Base-by-base conservation (phyloP, 2,888 invertebrate species). In the Synanthedon andrenaeformis region DNA sequence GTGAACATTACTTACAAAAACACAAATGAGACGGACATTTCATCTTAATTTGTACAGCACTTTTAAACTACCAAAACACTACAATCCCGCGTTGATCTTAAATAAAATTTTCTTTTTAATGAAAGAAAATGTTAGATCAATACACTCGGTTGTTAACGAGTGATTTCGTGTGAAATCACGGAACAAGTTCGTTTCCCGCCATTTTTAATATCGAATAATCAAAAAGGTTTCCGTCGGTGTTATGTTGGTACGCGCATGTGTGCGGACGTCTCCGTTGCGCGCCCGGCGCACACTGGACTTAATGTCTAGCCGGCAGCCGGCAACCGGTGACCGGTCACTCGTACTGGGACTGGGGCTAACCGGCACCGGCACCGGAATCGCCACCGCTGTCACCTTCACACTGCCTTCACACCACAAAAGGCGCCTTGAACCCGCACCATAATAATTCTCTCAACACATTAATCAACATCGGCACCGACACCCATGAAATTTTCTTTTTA, bases 211-310 rank as follows among this genome's bases (percentile, higher is more conserved):
- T 35, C 35, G 35, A 35, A 35, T 35, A 35, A 35, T 10, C 4
- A 23, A 23, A 23, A 23, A 5, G 23, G 8, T 35, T 35, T 8
- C 10, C 10, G 35, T 8, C 10, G 35, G 35, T 10, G 35, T 35
- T 10, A 0, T n/a, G n/a, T n/a, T n/a, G 35, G 35, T 35, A 10
- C 51, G 69, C 72, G 71, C 75, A 73, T 73, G 54, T 19, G 56
- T 56, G 72, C 73, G 78, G 81, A 83, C 78, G 81, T 71, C 69
- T 79, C 63, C 73, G 65, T 66, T 79, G 85, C 84, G 73, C 72
- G 82, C 79, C 71, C 76, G 77, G 68, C 76, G 79, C 76, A 76
- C 82, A 85, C 86, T 86, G 86, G 64, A 6, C 35, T 8, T 10
- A 35, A 35, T 35, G 35, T 35, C 66, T 35, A 10, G 64, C 35